Base-by-base conservation (phyloP, 1,140 invertebrate species). In the Drosophila ficusphila region DNA sequence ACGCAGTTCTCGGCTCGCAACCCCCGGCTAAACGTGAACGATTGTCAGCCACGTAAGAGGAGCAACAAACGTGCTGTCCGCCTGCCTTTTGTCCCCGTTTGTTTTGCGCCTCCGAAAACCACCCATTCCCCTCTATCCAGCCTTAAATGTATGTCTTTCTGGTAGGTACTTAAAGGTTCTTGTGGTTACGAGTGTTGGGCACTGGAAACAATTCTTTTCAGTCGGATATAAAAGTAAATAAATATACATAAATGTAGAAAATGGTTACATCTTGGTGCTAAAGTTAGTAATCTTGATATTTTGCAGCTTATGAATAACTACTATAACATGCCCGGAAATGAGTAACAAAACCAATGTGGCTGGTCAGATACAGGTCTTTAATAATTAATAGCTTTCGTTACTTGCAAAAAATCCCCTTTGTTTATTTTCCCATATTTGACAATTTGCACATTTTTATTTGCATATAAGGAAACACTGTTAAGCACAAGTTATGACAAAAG, bases 11-110 rank as follows among this genome's bases (percentile, higher is more conserved):
- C 18, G 29, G 42, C 34, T 52, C 48, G 7, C 31, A 36, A 9
- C 19, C 8, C 31, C 29, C 29, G 47, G 18, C 14, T 1, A 34
- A 46, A 46, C 23, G 42, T 46, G 12, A 52, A 31, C 47, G 53
- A 57, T 31, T 57, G 27, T 18, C 11, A 27, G 23, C 62, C 47
- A 67, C 62, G 61, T 67, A 67, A 67, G 42, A 46, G 42, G 12
- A 16, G 42, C 60, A 42, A 11, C 25, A 53, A 54, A 53, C 53
- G 47, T 57, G 53, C 53, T 53, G 27, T 23, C 41, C 41, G 53
- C 31, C 48, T 54, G 27, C 54, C 21, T 16, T 16, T 21, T 33
- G 27, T 7, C 44, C 11, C 52, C 8, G 4, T 27, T 49, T 2
- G 8, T 11, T 9, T 7, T 18, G n/a, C 9, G 5, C 25, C 27